Evolutionary conservation across 2,888 invertebrate genomes (phyloP).

Genomic region (Omphaloscelis lunosa): DNA sequence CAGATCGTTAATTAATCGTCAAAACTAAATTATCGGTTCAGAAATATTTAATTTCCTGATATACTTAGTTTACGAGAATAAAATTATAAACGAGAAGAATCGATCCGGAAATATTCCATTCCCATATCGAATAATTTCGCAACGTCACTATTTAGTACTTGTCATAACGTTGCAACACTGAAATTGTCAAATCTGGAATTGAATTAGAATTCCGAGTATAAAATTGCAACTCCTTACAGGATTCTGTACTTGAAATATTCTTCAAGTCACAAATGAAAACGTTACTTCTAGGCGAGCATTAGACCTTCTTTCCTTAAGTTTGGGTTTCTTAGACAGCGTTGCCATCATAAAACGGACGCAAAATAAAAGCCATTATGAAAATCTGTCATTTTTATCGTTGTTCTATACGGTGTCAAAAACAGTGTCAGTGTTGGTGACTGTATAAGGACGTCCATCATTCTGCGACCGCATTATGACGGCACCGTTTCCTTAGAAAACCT

Average conservation of each 20-base stretch:
- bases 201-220: too few species aligned
- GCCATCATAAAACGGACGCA: background rate
- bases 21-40: too few species aligned
- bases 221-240: background rate
- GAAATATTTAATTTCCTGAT: too few species aligned
- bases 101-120: too few species aligned
- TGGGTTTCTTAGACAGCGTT: background rate
- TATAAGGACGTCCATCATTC: background rate
- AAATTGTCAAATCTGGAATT: too few species aligned
- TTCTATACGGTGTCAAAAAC: background rate
- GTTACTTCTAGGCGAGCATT: background rate
- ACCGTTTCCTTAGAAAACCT: background rate
- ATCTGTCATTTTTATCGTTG: background rate
- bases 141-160: too few species aligned
- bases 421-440: background rate
- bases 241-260: background rate
- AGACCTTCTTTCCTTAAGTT: background rate
- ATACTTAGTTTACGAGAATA: too few species aligned
- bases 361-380: background rate
- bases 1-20: too few species aligned
- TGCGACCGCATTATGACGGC: background rate
- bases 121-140: too few species aligned
- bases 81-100: too few species aligned
- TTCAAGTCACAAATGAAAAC: background rate
- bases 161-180: too few species aligned